Evolutionary conservation across 2,113 vertebrate genomes (phyloP).

Genomic region (Nerophis lumbriciformis): DNA sequence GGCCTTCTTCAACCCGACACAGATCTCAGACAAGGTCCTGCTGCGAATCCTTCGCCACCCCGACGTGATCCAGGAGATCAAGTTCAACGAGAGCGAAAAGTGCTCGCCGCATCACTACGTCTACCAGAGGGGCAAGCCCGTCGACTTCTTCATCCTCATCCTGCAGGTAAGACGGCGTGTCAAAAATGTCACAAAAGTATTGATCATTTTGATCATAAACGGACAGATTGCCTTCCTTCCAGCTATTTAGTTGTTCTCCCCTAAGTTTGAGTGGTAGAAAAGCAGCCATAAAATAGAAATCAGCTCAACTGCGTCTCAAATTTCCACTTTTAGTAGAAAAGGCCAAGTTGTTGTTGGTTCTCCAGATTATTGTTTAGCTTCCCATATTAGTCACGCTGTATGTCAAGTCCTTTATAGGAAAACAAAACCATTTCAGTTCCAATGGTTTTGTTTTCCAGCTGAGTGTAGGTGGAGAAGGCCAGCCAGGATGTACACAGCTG

Average conservation of each 20-base stretch:
- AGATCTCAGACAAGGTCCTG: slow-evolving; percentile 90
- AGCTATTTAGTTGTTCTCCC: too few species aligned
- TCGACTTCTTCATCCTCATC: slow-evolving; percentile 88
- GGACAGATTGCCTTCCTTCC: too few species aligned
- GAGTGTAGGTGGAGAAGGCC: neutral
- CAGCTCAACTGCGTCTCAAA: too few species aligned
- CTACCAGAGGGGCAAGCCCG: slow-evolving; percentile 83
- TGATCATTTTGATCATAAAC: too few species aligned
- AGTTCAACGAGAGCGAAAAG: slow-evolving; percentile 83
- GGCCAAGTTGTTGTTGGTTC: too few species aligned
- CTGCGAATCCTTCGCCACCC: slow-evolving; percentile 88
- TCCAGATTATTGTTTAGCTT: too few species aligned
- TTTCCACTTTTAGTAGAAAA: too few species aligned
- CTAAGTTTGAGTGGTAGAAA: too few species aligned
- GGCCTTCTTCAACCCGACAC: slow-evolving; percentile 75
- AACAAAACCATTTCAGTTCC: neutral
- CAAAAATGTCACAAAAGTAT: too few species aligned
- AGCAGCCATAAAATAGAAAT: too few species aligned
- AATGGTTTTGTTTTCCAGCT: too few species aligned
- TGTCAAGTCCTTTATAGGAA: neutral
- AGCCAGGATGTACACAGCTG: slow-evolving; percentile 10
- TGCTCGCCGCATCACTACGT: slow-evolving; percentile 75
- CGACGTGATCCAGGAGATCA: slow-evolving; percentile 90
- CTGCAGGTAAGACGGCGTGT: slow-evolving; percentile 76
- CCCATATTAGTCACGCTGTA: too few species aligned